Conservation (phyloP, 2,888 invertebrate species). For the Rhagophthalmus giganteus region DNA sequence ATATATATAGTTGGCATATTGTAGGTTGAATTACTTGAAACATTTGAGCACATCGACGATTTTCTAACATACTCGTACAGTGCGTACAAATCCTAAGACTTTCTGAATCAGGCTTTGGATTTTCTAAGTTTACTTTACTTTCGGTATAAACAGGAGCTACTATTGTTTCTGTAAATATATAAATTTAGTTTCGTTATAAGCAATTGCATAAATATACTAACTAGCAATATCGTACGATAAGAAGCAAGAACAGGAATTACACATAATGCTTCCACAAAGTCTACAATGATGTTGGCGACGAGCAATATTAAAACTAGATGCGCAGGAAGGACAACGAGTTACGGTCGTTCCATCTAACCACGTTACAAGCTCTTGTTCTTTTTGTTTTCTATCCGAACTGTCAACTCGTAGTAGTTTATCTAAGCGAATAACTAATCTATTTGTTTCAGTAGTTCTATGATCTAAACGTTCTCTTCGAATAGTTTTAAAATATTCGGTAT, state of each 20-base stretch:
- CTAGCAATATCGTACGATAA: conserved; percentile 77
- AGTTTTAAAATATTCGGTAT: conserved; percentile 76
- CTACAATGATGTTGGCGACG: conserved; percentile 95
- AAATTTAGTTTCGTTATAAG: too few species aligned
- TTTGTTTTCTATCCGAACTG: conserved; percentile 71
- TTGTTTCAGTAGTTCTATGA: conserved; percentile 90
- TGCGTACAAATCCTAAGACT: conserved; percentile 73
- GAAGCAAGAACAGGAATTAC: conserved; percentile 88
- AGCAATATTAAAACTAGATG: conserved; percentile 82
- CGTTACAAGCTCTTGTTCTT: conserved; percentile 76
- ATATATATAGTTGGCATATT: conserved; percentile 80
- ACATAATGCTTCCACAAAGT: conserved; percentile 91
- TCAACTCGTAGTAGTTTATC: conserved; percentile 84
- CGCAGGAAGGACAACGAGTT: conserved; percentile 88
- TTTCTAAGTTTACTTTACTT: conserved; percentile 44
- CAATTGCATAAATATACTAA: conserved; percentile 58
- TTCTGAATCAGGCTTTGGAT: conserved; percentile 55
- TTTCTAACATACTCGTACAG: conserved; percentile 79
- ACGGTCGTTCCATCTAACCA: conserved; percentile 94
- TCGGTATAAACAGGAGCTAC: conserved; percentile 48
- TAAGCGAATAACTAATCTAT: conserved; percentile 90
- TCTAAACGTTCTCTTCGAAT: conserved; percentile 71
- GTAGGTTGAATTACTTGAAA: conserved; percentile 78
- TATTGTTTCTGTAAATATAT: conserved; percentile 49
- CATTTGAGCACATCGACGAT: conserved; percentile 77